These are phyloP conservation scores for Sesia bembeciformis DNA, from an alignment of 2,888 invertebrate genomes.

Conservation along the genomic window DNA sequence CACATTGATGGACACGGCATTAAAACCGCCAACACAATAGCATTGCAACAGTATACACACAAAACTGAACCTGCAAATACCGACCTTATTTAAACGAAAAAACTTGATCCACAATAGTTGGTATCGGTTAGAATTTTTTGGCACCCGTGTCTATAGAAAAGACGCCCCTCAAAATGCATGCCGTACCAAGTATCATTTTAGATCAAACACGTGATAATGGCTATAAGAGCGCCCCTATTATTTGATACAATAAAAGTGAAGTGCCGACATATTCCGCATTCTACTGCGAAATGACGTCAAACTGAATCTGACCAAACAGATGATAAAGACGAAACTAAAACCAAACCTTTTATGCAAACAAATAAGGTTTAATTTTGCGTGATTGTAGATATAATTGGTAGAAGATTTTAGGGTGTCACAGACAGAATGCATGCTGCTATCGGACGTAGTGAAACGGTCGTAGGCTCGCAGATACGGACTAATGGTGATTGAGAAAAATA, in stretches of 20 bases:
- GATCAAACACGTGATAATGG: slow-evolving; percentile 74
- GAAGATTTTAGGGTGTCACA: slow-evolving; percentile 41
- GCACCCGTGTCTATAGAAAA: slow-evolving; percentile 31
- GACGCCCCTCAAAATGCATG: slow-evolving; percentile 34
- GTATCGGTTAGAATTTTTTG: slow-evolving; percentile 30
- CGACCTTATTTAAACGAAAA: slow-evolving; percentile 23
- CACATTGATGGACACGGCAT: slow-evolving; percentile 15
- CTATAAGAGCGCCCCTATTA: slow-evolving; percentile 73
- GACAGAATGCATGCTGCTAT: slow-evolving; percentile 34
- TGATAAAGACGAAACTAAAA: slow-evolving; percentile 10
- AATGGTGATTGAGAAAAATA: slow-evolving; percentile 75
- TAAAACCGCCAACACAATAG: slow-evolving; percentile 21
- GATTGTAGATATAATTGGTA: slow-evolving; percentile 20
- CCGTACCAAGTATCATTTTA: slow-evolving; percentile 68
- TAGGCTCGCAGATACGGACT: slow-evolving; percentile 65
- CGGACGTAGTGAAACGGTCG: slow-evolving; percentile 52
- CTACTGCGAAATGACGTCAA: slow-evolving; percentile 50
- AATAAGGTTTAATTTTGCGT: slow-evolving; percentile 19
- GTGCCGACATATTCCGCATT: slow-evolving; percentile 73
- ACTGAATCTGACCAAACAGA: slow-evolving; percentile 33
- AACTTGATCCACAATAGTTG: slow-evolving; percentile 21
- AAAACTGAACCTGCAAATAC: slow-evolving; percentile 18
- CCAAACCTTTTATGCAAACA: slow-evolving; percentile 7
- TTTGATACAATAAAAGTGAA: slow-evolving; percentile 75
- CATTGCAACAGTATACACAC: slow-evolving; percentile 6